These are phyloP conservation scores for Gila robusta DNA, from an alignment of 2,797 vertebrate species.

Conservation along the genomic window DNA sequence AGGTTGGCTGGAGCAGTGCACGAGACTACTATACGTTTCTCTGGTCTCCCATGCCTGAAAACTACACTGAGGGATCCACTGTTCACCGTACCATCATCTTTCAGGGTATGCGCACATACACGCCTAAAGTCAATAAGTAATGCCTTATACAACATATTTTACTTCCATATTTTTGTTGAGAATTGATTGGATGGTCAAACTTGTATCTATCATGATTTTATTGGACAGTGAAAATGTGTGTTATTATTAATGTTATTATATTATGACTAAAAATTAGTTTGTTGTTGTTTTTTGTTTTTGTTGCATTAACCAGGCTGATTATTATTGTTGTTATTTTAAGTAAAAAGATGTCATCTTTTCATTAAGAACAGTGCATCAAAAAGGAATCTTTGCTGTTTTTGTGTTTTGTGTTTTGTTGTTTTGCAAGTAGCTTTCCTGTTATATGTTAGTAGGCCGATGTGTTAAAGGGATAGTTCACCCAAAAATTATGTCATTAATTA, in stretches of 20 bases:
- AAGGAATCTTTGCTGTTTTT: background rate
- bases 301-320: background rate
- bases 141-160: background rate
- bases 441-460: background rate
- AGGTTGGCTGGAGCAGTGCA: constrained; percentile 99
- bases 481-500: too few relatives aligned
- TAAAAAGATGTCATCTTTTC: background rate
- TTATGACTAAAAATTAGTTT: background rate
- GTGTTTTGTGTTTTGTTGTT: background rate
- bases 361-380: background rate
- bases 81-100: constrained; percentile 91
- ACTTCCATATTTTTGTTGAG: background rate
- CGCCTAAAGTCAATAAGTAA: background rate
- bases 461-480: background rate
- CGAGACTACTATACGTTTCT: constrained; percentile 98
- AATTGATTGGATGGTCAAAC: background rate
- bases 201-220: background rate
- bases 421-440: background rate
- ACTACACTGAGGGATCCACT: constrained; percentile 88
- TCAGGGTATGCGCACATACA: constrained; percentile 83
- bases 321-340: background rate
- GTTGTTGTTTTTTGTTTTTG: background rate
- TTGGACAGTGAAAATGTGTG: background rate
- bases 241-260: background rate
- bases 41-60: constrained; percentile 95